These are phyloP conservation scores for human (Homo sapiens) DNA, from an alignment of 2,113 vertebrate species.

Conservation along the genomic window GRCh38 chr16:87179501-87180000, in stretches of 20 bases:
- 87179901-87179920: neutral
- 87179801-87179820: neutral
- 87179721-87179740: rapidly evolving
- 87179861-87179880: conserved; percentile 40
- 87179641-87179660: rapidly evolving
- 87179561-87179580: rapidly evolving
- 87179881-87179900: rapidly evolving
- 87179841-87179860: neutral
- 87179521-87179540: neutral
- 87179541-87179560: neutral
- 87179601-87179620: neutral
- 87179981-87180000: neutral
- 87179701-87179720: rapidly evolving
- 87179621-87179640: neutral
- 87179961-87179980: neutral
- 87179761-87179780: rapidly evolving
- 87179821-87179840: neutral
- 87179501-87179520: neutral
- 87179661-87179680: rapidly evolving
- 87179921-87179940: neutral
- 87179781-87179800: neutral
- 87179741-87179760: rapidly evolving
- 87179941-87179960: neutral
- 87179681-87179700: too few relatives aligned
- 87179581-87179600: neutral